Percentiles rank a stretch among this genome's conserved stretches.
Evolutionary conservation across 2,888 invertebrate species (phyloP).

Genomic region (Ganaspis brasiliensis): DNA sequence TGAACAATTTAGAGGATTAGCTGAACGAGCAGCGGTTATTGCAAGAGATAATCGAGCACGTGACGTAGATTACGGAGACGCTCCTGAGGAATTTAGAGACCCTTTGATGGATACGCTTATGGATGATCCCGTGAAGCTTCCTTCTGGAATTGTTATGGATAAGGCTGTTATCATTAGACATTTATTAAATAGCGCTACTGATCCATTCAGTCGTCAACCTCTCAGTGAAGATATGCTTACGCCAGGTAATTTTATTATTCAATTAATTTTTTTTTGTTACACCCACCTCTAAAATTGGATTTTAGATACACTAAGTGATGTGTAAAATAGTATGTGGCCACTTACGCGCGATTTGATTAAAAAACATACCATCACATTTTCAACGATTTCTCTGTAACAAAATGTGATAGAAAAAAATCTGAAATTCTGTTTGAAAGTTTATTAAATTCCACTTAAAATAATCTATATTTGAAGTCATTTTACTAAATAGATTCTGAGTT

Average conservation of each 20-base stretch:
- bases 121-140: conserved; percentile 96
- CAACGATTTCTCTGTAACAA: too few species aligned
- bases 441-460: too few species aligned
- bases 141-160: conserved; percentile 96
- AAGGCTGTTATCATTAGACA: conserved; percentile 96
- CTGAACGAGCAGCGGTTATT: conserved; percentile 90
- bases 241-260: conserved; percentile 85
- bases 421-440: too few species aligned
- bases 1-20: conserved; percentile 90
- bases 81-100: conserved; percentile 98
- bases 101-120: conserved; percentile 98
- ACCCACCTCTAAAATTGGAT: too few species aligned
- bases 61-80: conserved; percentile 96
- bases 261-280: conserved; percentile 2
- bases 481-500: too few species aligned
- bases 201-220: conserved; percentile 98
- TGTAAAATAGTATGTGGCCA: too few species aligned
- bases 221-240: conserved; percentile 96
- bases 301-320: too few species aligned
- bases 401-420: too few species aligned
- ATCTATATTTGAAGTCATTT: too few species aligned
- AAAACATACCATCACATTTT: too few species aligned
- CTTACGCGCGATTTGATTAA: too few species aligned
- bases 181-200: conserved; percentile 96
- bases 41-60: conserved; percentile 90